Conservation (phyloP, 2,888 invertebrate species). For the Ferdinandea cuprea region DNA sequence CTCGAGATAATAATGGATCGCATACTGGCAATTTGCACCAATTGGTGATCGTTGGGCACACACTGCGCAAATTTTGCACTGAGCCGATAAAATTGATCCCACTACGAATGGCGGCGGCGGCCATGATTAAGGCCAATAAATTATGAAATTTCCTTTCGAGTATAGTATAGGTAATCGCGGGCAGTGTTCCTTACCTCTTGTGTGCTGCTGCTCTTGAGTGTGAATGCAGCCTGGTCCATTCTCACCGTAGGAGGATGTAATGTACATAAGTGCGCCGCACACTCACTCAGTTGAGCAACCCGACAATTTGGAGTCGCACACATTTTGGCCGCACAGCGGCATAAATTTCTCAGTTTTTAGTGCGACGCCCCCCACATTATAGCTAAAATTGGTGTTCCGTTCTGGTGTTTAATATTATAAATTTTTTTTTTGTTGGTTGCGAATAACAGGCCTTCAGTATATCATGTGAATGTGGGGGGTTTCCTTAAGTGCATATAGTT, state of each 20-base stretch:
- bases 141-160: constrained; percentile 59
- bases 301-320: constrained; percentile 37
- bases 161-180: neutral
- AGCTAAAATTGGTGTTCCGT: constrained; percentile 53
- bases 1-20: constrained; percentile 67
- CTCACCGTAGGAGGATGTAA: constrained; percentile 41
- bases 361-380: constrained; percentile 68
- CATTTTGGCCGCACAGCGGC: constrained; percentile 45
- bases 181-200: constrained; percentile 19
- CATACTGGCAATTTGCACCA: constrained; percentile 74
- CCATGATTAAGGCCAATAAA: constrained; percentile 74
- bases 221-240: constrained; percentile 50
- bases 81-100: constrained; percentile 63
- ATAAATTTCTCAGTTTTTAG: constrained; percentile 58
- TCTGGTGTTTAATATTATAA: neutral
- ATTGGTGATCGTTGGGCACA: constrained; percentile 68
- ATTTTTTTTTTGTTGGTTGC: neutral
- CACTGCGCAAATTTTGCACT: constrained; percentile 28
- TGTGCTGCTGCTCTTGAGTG: too few relatives aligned
- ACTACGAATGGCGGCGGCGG: constrained; percentile 67
- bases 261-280: too few relatives aligned
- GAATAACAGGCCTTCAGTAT: constrained; percentile 14
- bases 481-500: constrained; percentile 53
- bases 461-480: constrained; percentile 61
- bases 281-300: constrained; percentile 26